These are phyloP conservation scores for Aromia moschata DNA, from an alignment of 2,888 invertebrate genomes.

Conservation along the genomic window DNA sequence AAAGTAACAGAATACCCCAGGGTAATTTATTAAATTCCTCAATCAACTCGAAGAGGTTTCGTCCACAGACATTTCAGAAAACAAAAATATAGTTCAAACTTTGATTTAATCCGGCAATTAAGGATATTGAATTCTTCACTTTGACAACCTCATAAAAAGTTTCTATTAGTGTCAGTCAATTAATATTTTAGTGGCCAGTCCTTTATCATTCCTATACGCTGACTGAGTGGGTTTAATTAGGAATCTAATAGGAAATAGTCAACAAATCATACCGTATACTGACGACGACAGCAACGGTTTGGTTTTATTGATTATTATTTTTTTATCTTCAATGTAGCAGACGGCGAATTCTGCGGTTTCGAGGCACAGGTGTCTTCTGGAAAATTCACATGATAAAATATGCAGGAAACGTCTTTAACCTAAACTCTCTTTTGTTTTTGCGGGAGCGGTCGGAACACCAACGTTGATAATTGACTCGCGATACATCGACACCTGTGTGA, in stretches of 20 bases:
- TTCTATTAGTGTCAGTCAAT: conserved; percentile 13
- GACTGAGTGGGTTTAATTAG: conserved; percentile 14
- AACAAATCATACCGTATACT: conserved; percentile 44
- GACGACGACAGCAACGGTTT: conserved; percentile 43
- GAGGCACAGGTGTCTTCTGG: conserved; percentile 37
- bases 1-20: no score
- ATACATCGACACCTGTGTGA: conserved; percentile 49
- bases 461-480: conserved; percentile 53
- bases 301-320: conserved; percentile 42
- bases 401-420: conserved; percentile 41
- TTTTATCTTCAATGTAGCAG: conserved; percentile 29
- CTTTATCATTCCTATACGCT: conserved; percentile 6
- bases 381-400: conserved; percentile 34
- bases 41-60: background rate
- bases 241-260: conserved; percentile 42
- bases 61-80: background rate
- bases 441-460: conserved; percentile 51
- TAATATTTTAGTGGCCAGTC: conserved; percentile 11
- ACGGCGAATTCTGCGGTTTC: conserved; percentile 38
- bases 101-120: background rate
- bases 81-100: background rate
- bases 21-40: no score
- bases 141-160: conserved; percentile 8
- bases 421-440: conserved; percentile 44
- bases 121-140: conserved; percentile 1